These are phyloP conservation scores for Eupristina koningsbergeri DNA, from an alignment of 1,140 invertebrate genomes.

Conservation along the genomic window DNA sequence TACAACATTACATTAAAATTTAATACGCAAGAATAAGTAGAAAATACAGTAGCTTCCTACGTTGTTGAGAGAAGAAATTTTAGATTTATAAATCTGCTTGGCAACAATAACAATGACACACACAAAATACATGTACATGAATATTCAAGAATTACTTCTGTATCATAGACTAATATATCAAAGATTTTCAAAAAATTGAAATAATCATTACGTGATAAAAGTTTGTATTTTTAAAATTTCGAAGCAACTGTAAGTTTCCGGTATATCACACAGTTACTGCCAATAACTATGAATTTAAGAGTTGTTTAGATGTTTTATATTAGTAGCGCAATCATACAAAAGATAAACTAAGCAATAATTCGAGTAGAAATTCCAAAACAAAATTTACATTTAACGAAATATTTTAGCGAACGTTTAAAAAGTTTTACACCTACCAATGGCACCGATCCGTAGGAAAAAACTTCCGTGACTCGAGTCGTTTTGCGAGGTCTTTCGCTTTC, in stretches of 20 bases:
- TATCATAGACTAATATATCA: too few species aligned
- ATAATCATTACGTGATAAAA: neutral
- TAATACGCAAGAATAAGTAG: too few species aligned
- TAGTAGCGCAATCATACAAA: neutral
- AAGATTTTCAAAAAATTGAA: neutral
- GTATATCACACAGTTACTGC: neutral
- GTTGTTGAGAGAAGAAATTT: too few species aligned
- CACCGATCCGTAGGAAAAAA: slow-evolving; percentile 95
- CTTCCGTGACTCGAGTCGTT: slow-evolving; percentile 95
- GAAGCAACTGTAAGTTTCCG: neutral
- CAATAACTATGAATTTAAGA: neutral
- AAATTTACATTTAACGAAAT: neutral
- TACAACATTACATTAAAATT: too few species aligned
- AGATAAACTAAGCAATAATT: too few species aligned
- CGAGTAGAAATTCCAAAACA: neutral
- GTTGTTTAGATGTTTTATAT: neutral
- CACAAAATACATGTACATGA: too few species aligned
- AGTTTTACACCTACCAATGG: slow-evolving; percentile 83
- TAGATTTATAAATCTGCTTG: too few species aligned
- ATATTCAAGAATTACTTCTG: too few species aligned
- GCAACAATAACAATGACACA: too few species aligned
- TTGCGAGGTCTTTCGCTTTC: slow-evolving; percentile 92
- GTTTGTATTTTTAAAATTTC: neutral
- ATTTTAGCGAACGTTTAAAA: neutral
- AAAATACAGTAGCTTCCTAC: too few species aligned